Evolutionary conservation across 2,888 invertebrate genomes (phyloP).

Genomic region (Leptopterna dolabrata): DNA sequence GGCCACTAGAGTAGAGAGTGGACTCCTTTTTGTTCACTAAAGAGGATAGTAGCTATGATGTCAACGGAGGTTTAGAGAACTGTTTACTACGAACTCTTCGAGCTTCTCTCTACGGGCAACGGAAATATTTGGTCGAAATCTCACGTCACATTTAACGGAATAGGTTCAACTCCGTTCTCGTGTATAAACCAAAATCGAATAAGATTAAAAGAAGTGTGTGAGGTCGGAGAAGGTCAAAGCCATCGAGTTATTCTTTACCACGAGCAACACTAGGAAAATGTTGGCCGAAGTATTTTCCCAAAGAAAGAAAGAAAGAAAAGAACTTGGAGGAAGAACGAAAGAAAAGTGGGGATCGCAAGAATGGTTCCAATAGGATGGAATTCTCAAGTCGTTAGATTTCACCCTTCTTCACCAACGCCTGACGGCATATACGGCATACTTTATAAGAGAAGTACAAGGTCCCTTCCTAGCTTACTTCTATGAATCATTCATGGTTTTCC

Average conservation of each 20-base stretch:
- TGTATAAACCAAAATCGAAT: not conserved
- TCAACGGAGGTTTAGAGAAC: not conserved
- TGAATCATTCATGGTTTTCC: conserved; percentile 47
- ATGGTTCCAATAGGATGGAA: conserved; percentile 41
- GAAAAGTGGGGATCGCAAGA: not conserved
- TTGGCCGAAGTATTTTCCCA: not conserved
- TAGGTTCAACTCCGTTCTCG: not conserved
- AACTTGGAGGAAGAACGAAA: not conserved
- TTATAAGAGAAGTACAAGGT: conserved; percentile 45
- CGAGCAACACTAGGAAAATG: not conserved
- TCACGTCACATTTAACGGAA: not conserved
- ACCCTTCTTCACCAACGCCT: not conserved
- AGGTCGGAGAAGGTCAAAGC: not conserved
- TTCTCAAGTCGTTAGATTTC: conserved; percentile 48
- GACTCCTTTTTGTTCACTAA: too few species aligned
- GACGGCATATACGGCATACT: conserved; percentile 52
- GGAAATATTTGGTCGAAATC: not conserved
- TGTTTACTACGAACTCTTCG: not conserved
- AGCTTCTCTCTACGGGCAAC: not conserved
- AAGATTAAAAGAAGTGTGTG: not conserved
- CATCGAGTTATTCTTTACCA: not conserved
- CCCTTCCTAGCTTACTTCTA: conserved; percentile 40
- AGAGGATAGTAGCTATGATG: not conserved
- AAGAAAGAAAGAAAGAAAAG: not conserved
- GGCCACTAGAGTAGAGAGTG: too few species aligned